Conservation (phyloP, 2,888 invertebrate genomes). For the Tromatobia lineatoria region DNA sequence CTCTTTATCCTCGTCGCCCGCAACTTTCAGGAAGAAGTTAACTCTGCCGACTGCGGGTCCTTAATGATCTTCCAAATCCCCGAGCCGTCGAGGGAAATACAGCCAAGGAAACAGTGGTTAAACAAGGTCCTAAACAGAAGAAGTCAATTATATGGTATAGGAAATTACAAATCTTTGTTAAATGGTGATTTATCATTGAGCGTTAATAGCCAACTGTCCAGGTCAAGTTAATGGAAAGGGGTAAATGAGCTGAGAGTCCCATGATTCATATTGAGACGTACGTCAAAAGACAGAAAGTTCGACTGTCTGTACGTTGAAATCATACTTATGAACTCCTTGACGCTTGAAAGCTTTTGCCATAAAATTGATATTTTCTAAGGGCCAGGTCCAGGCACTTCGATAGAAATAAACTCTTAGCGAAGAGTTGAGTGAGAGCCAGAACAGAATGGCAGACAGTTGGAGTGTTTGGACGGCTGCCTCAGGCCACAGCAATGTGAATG, state of each 20-base stretch:
- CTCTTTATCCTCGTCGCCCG: background rate
- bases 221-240: background rate
- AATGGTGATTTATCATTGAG: slow-evolving; percentile 54
- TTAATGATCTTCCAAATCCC: slow-evolving; percentile 63
- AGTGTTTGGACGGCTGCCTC: slow-evolving; percentile 71
- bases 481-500: slow-evolving; percentile 73
- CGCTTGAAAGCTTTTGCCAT: background rate
- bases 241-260: slow-evolving; percentile 5
- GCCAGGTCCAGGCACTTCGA: slow-evolving; percentile 21
- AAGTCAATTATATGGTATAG: slow-evolving; percentile 55
- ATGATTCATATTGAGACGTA: background rate
- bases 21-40: slow-evolving; percentile 52
- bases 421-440: slow-evolving; percentile 26
- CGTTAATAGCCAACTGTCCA: slow-evolving; percentile 32
- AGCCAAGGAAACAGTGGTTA: slow-evolving; percentile 33
- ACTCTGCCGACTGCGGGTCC: slow-evolving; percentile 48
- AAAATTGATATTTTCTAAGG: background rate
- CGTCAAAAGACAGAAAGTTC: background rate
- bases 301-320: background rate
- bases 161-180: slow-evolving; percentile 57
- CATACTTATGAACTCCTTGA: background rate
- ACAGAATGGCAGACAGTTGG: slow-evolving; percentile 37
- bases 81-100: slow-evolving; percentile 3
- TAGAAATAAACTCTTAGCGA: slow-evolving; percentile 42
- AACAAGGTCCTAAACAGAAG: slow-evolving; percentile 23